These are phyloP conservation scores for Lochmaea crataegi DNA, from an alignment of 2,888 invertebrate genomes.

Conservation along the genomic window DNA sequence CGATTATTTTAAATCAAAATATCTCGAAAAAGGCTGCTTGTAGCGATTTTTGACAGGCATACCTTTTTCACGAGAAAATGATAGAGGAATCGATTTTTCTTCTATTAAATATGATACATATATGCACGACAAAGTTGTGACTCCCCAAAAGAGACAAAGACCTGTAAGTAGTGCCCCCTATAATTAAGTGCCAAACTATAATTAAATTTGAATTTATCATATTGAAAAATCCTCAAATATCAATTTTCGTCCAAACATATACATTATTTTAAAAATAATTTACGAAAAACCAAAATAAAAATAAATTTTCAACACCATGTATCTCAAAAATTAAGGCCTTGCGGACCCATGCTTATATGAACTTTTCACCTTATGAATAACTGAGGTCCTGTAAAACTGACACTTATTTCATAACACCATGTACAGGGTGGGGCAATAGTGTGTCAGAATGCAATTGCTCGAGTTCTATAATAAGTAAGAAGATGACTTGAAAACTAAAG, in stretches of 20 bases:
- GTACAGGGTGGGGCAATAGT: no score
- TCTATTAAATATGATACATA: conserved; percentile 2
- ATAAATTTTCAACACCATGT: conserved; percentile 1
- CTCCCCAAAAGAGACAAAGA: conserved; percentile 16
- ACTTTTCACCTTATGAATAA: neutral
- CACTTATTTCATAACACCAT: no score
- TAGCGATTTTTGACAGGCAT: conserved; percentile 12
- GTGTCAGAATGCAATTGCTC: no score
- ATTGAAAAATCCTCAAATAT: neutral
- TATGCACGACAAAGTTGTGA: neutral
- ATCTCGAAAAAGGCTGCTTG: conserved; percentile 10
- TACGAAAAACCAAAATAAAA: conserved; percentile 17
- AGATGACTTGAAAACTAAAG: no score
- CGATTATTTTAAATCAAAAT: neutral
- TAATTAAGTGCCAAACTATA: neutral
- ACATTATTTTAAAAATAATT: conserved; percentile 9
- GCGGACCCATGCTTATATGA: conserved; percentile 11
- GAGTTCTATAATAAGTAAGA: no score
- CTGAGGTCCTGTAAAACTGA: neutral
- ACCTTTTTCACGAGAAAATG: conserved; percentile 16
- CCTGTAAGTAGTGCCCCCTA: conserved; percentile 15
- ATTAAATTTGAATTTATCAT: neutral
- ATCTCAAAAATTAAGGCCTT: conserved; percentile 15
- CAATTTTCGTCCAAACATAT: neutral
- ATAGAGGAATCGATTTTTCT: conserved; percentile 9